Evolutionary conservation across 2,888 invertebrate species (phyloP), one percentile per base, ranked within the genome.

Genomic region (Gerris lacustris): DNA sequence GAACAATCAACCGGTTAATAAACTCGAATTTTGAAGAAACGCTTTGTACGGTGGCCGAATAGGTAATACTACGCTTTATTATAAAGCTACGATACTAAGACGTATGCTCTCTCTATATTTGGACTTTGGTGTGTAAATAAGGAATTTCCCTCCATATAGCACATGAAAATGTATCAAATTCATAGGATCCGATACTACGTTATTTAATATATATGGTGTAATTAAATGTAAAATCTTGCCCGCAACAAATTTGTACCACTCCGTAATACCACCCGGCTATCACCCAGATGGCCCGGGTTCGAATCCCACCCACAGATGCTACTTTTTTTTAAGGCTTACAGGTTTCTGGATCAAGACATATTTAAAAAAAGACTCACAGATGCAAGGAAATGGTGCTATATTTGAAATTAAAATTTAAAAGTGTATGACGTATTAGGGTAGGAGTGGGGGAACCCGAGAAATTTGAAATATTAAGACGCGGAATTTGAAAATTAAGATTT

Each of bases 241-340:
- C 64, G 69, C 71, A 5, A n/a, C 74, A 55, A 67, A 73, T 5
- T 70, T 79, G 6, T 78, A 75, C 69, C 77, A 77, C 68, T 79
- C 78, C 0, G 78, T 79, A 5, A 71, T 79, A 11, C 78, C 79
- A n/a, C n/a, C n/a, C n/a, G n/a, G n/a, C n/a, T n/a, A n/a, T n/a
- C n/a, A n/a, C n/a, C n/a, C n/a, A n/a, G n/a, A n/a, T n/a, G n/a
- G n/a, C n/a, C n/a, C n/a, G n/a, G n/a, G n/a, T n/a, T n/a, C n/a
- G n/a, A n/a, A n/a, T n/a, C n/a, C n/a, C n/a, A n/a, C n/a, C n/a
- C n/a, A n/a, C n/a, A n/a, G n/a, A n/a, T n/a, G n/a, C n/a, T n/a
- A n/a, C n/a, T n/a, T n/a, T n/a, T n/a, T n/a, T n/a, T n/a, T n/a
- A n/a, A n/a, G n/a, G n/a, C n/a, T n/a, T n/a, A n/a, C n/a, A n/a